Evolutionary conservation across 2,797 vertebrate species (phyloP).

Genomic region (Chromis chromis): DNA sequence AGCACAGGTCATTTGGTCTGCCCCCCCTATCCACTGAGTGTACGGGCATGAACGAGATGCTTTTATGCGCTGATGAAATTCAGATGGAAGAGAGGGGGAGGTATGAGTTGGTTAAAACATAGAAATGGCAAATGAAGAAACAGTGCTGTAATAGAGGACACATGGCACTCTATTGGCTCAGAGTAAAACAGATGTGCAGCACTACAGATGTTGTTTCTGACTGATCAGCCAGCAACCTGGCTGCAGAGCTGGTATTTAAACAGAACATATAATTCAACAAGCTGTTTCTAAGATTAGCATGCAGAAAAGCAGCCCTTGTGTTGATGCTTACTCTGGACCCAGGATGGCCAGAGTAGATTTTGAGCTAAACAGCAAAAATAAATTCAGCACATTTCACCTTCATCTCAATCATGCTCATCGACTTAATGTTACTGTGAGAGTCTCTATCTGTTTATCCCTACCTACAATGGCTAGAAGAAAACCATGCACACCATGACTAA

Average conservation of each 20-base stretch:
- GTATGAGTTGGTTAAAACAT: constrained; percentile 6
- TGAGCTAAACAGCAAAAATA: constrained; percentile 23
- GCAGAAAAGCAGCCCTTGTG: too few species aligned
- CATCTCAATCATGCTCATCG: constrained; percentile 30
- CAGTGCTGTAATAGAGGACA: background rate
- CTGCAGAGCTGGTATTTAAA: background rate
- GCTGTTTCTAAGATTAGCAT: background rate
- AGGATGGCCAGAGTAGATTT: background rate
- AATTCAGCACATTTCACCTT: constrained; percentile 12
- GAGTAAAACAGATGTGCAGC: constrained; percentile 1
- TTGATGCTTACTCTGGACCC: background rate
- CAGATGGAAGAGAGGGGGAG: constrained; percentile 6
- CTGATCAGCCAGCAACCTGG: background rate
- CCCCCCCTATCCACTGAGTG: constrained; percentile 13
- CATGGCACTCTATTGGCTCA: background rate
- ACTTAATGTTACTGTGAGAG: constrained; percentile 20
- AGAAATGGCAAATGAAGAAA: background rate
- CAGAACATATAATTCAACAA: background rate
- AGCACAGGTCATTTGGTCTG: constrained; percentile 21
- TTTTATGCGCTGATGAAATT: constrained; percentile 16
- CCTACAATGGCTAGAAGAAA: background rate
- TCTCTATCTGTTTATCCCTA: background rate
- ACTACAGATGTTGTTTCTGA: background rate
- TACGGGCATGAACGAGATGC: constrained; percentile 3
- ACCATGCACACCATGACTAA: constrained; percentile 6